phyloP scores from a whole-genome alignment of 2,888 invertebrate genomes.

The Chaitophorus viminalis region DNA sequence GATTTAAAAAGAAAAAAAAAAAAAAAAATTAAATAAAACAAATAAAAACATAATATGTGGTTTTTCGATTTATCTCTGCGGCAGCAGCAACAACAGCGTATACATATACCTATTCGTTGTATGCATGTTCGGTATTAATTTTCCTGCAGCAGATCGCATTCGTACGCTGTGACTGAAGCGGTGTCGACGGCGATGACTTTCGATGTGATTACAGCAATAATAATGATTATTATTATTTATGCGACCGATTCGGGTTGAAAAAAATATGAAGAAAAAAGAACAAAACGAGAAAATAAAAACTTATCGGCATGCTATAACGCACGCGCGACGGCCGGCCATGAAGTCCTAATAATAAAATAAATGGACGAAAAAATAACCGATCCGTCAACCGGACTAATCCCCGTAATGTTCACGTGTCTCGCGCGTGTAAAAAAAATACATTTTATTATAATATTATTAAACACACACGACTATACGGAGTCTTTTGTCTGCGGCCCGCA shows the following conservation, averaged over 20 bases:
- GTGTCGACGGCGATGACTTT: not conserved
- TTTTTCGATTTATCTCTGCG: not conserved
- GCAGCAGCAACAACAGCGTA: not conserved
- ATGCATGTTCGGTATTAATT: not conserved
- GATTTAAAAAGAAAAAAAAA: slow-evolving; percentile 34
- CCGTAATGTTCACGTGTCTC: slow-evolving; percentile 5
- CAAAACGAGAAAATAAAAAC: not conserved
- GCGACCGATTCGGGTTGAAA: not conserved
- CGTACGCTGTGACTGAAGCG: not conserved
- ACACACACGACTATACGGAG: not conserved
- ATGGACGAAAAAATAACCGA: not conserved
- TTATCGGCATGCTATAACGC: not conserved
- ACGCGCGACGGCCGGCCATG: not conserved
- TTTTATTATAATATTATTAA: too few species aligned
- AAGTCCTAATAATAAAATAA: not conserved
- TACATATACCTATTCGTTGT: not conserved
- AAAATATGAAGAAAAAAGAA: not conserved
- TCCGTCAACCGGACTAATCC: slow-evolving; percentile 42
- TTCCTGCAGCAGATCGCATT: not conserved
- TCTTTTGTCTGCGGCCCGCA: slow-evolving; percentile 6
- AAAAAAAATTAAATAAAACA: slow-evolving; percentile 2
- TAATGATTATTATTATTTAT: not conserved
- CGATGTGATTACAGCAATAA: not conserved
- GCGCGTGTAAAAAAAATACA: too few species aligned
- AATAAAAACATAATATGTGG: not conserved